Percentiles rank a stretch among this genome's conserved stretches.
phyloP scores from a whole-genome alignment of 2,113 vertebrate species.

The Rhabdornis inornatus region DNA sequence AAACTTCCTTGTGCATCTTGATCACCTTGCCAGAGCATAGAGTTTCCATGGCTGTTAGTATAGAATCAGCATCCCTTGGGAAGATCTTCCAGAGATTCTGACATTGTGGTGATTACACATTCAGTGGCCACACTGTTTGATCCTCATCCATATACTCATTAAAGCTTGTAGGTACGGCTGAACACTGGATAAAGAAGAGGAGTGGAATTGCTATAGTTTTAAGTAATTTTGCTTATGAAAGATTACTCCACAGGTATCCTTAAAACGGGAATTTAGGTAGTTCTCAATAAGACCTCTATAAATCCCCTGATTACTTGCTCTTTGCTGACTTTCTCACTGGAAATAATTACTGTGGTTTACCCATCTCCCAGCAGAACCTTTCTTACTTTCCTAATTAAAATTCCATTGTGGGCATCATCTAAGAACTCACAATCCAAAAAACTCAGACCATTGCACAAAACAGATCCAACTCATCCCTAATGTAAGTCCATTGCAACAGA shows the following conservation, averaged over 20 bases:
- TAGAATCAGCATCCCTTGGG: not conserved
- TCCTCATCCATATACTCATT: not conserved
- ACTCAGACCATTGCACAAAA: conserved; percentile 45
- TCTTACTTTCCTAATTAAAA: conserved; percentile 47
- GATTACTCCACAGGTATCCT: not conserved
- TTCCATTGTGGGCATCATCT: conserved; percentile 48
- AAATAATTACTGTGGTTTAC: not conserved
- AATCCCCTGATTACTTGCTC: not conserved
- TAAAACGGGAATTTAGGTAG: not conserved
- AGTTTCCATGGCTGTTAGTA: not conserved
- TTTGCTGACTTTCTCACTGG: conserved; percentile 30
- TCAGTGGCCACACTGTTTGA: not conserved
- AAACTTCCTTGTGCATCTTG: not conserved
- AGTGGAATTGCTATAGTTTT: not conserved
- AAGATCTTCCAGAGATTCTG: not conserved
- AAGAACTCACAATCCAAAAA: not conserved
- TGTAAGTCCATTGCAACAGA: not conserved
- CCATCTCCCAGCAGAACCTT: conserved; percentile 6
- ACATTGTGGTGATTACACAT: not conserved
- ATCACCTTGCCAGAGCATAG: not conserved
- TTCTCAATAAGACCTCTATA: not conserved
- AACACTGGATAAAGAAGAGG: not conserved
- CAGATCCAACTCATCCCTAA: conserved; percentile 7
- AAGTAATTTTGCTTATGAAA: not conserved
- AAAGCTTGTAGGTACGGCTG: not conserved